Evolutionary conservation across 2,888 invertebrate species (phyloP), one percentile per base, ranked within the genome.

Genomic region (Phengaris arion): DNA sequence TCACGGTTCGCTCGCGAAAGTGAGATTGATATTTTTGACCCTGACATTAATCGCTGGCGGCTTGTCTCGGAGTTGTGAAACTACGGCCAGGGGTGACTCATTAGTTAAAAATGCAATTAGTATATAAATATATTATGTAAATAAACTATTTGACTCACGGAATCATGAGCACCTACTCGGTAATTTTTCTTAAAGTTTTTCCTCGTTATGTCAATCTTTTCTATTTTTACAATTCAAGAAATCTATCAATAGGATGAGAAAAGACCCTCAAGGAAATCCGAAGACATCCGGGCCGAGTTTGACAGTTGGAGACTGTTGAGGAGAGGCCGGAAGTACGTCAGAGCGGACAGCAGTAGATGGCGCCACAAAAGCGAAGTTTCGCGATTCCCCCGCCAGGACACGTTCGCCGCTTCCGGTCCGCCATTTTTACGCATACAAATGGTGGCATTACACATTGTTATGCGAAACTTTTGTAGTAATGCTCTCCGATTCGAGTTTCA

Each of bases 361-460:
- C 90, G 89, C 89, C 89, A 92, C 91, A 93, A 92, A 87, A 84
- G 91, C 79, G 79, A 89, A 90, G 86, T 89, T 89, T 85, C 85
- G 85, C 83, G 82, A 83, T 79, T 84, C 84, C 84, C 85, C 82
- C 82, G 84, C 83, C 79, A 81, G 81, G 84, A 82, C 81, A 85
- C 82, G 84, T 79, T 80, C 84, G 84, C 80, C 78, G 83, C 87
- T 89, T 92, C 92, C 92, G 90, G 85, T 79, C 83, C 86, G 86
- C 87, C 87, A 87, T 85, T 85, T 86, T 84, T 85, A 80, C 89
- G 93, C 93, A 93, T 93, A 93, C 86, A 91, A 93, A 93, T 92
- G 90, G 92, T 91, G 89, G 86, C 88, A 93, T 93, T 93, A 93
- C 82, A 86, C 85, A 91, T 93, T 93, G 92, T 93, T 90, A 91